Conservation (phyloP, 2,797 vertebrate genomes). For the Xerus rutilus region DNA sequence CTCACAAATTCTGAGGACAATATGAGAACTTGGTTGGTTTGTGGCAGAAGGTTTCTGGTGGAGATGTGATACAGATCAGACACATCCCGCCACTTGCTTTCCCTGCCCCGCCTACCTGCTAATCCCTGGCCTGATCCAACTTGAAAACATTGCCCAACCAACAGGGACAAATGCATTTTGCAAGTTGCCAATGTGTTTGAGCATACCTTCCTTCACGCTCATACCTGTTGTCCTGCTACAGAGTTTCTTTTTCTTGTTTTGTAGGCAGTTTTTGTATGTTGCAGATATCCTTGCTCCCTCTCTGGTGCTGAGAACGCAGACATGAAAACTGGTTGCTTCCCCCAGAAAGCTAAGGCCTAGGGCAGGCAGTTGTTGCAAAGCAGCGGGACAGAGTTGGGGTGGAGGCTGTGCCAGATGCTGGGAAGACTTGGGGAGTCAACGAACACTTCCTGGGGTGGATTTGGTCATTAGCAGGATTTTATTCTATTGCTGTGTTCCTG, state of each 20-base stretch:
- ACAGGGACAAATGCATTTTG: background rate
- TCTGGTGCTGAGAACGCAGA: background rate
- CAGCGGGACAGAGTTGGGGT: background rate
- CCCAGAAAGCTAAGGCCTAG: background rate
- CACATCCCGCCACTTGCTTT: too few relatives aligned
- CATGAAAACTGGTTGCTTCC: background rate
- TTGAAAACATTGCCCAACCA: background rate
- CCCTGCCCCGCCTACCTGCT: background rate
- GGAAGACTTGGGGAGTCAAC: background rate
- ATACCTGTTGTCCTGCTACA: background rate
- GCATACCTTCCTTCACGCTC: background rate
- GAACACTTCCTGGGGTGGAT: background rate
- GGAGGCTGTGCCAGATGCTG: background rate
- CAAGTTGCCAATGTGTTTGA: background rate
- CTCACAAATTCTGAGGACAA: background rate
- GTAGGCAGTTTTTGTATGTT: background rate
- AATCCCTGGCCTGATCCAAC: background rate
- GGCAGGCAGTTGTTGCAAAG: background rate
- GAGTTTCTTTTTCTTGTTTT: background rate
- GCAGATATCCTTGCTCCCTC: background rate
- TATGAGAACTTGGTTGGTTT: background rate
- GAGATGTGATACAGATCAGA: background rate
- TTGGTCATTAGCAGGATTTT: background rate
- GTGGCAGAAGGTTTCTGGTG: background rate
- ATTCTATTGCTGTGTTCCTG: background rate